Conservation (phyloP, 1,140 invertebrate genomes). For the Sminthurinus signatus region DNA sequence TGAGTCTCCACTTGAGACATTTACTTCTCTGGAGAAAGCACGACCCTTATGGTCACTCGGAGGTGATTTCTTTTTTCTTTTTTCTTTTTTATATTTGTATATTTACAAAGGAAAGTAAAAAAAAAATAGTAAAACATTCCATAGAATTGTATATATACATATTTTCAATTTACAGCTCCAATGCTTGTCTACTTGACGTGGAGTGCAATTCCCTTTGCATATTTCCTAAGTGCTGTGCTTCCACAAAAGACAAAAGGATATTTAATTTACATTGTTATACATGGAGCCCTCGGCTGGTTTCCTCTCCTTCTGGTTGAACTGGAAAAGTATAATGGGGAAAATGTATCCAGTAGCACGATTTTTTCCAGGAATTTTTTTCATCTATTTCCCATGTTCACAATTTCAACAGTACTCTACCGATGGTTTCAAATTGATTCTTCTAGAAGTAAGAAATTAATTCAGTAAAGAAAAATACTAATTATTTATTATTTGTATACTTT, state of each 20-base stretch:
- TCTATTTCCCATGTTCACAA: slow-evolving; percentile 22
- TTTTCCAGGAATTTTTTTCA: slow-evolving; percentile 16
- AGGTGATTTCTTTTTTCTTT: too few relatives aligned
- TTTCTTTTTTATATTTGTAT: too few relatives aligned
- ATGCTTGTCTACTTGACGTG: slow-evolving; percentile 20
- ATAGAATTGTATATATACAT: too few relatives aligned
- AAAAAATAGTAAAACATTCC: too few relatives aligned
- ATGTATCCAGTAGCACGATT: background rate
- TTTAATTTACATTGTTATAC: slow-evolving; percentile 2
- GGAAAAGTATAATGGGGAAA: background rate
- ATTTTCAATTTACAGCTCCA: too few relatives aligned
- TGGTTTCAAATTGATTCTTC: slow-evolving; percentile 15
- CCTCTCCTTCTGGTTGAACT: slow-evolving; percentile 6
- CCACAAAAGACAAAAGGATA: slow-evolving; percentile 4
- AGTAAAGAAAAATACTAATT: background rate
- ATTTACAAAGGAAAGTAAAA: too few relatives aligned
- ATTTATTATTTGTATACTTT: background rate
- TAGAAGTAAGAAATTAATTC: too few relatives aligned
- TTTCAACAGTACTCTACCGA: slow-evolving; percentile 13
- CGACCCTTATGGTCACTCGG: too few relatives aligned
- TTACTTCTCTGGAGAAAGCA: too few relatives aligned
- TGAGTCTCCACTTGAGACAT: too few relatives aligned
- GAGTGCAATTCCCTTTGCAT: slow-evolving; percentile 23
- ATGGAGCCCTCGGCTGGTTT: slow-evolving; percentile 14
- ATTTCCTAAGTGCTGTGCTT: slow-evolving; percentile 8